phyloP scores from a whole-genome alignment of 1,140 invertebrate species.

The Drosophila ananassae region DNA sequence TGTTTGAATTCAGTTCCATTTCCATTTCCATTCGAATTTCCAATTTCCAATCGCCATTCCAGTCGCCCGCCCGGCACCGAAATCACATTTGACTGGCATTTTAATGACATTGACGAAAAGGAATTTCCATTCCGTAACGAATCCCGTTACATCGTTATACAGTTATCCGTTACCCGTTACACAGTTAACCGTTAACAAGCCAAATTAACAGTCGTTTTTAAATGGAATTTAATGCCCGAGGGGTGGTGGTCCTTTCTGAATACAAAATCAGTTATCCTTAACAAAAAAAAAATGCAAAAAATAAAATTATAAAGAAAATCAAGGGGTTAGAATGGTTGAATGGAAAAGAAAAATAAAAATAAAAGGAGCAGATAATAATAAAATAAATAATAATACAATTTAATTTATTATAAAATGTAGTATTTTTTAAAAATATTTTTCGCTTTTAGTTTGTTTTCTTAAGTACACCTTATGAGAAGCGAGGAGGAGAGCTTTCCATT shows the following conservation, averaged over 20 bases:
- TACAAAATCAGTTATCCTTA: not conserved
- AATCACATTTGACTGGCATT: slow-evolving; percentile 76
- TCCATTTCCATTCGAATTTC: slow-evolving; percentile 3
- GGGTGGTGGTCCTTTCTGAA: not conserved
- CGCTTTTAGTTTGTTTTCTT: too few relatives aligned
- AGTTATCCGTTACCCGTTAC: too few relatives aligned
- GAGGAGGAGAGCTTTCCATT: too few relatives aligned
- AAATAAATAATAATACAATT: too few relatives aligned
- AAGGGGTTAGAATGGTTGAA: too few relatives aligned
- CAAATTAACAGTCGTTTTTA: slow-evolving; percentile 18
- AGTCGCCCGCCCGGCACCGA: slow-evolving; percentile 13
- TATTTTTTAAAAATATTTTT: too few relatives aligned
- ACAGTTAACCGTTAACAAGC: slow-evolving; percentile 21
- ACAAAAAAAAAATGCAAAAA: not conserved
- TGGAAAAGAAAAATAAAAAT: too few relatives aligned
- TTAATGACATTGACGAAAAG: slow-evolving; percentile 65
- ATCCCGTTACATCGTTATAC: not conserved
- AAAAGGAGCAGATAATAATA: too few relatives aligned
- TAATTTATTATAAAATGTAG: too few relatives aligned
- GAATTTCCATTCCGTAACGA: slow-evolving; percentile 29
- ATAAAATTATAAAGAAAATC: too few relatives aligned
- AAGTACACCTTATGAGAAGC: too few relatives aligned
- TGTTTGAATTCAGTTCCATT: slow-evolving; percentile 52
- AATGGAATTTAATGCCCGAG: not conserved
- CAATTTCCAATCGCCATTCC: slow-evolving; percentile 24